phyloP scores from a whole-genome alignment of 2,888 invertebrate genomes.

The Sturmia bella region DNA sequence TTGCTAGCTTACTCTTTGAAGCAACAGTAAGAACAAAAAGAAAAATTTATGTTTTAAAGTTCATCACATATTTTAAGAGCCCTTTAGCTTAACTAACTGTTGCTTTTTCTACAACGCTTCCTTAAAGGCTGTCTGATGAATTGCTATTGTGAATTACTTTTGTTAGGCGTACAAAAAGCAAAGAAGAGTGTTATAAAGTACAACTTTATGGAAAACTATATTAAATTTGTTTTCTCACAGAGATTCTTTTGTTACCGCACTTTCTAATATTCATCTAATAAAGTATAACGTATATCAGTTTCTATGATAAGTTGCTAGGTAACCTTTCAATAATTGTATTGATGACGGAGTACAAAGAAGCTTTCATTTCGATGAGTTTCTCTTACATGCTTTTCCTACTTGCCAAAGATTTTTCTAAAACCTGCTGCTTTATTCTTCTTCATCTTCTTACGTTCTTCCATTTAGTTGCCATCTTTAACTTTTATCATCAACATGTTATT shows the following conservation, averaged over 20 bases:
- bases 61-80: too few species aligned
- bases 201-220: background rate
- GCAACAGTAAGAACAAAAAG: background rate
- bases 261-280: background rate
- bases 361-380: constrained; percentile 17
- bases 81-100: background rate
- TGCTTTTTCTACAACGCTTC: background rate
- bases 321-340: constrained; percentile 49
- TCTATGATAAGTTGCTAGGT: constrained; percentile 40
- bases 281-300: constrained; percentile 34
- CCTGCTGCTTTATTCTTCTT: background rate
- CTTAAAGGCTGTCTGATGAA: background rate
- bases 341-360: constrained; percentile 27
- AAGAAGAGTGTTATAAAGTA: background rate
- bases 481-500: constrained; percentile 37
- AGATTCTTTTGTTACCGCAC: background rate
- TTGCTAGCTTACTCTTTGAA: too few species aligned
- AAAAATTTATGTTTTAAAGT: too few species aligned
- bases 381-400: constrained; percentile 17
- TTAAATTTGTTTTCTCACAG: background rate
- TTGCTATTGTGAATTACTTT: background rate
- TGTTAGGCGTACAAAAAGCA: background rate
- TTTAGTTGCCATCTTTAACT: too few species aligned
- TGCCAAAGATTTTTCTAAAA: constrained; percentile 41
- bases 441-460: background rate